Evolutionary conservation across 2,113 vertebrate genomes (phyloP).

Genomic region (Odocoileus hemionus): DNA sequence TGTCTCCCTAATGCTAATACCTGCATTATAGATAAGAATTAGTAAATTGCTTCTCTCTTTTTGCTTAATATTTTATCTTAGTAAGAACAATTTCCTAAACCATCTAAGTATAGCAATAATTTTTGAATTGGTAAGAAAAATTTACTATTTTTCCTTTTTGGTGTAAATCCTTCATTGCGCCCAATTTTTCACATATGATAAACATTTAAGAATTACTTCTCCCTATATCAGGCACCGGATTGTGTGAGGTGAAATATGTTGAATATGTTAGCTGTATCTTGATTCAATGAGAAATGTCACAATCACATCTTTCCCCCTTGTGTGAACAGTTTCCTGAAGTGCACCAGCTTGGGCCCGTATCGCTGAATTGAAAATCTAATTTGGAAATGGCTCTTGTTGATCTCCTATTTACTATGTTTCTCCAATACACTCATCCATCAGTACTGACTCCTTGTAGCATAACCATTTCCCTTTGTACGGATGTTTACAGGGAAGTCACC

Average conservation of each 20-base stretch:
- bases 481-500: not conserved
- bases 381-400: slow-evolving; percentile 55
- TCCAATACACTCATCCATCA: slow-evolving; percentile 51
- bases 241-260: slow-evolving; percentile 35
- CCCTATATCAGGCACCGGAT: not conserved
- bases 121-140: not conserved
- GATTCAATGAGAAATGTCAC: slow-evolving; percentile 35
- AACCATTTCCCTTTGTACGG: not conserved
- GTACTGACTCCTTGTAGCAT: slow-evolving; percentile 19
- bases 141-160: not conserved
- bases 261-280: slow-evolving; percentile 29
- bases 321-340: slow-evolving; percentile 36
- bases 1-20: not conserved
- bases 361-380: slow-evolving; percentile 63
- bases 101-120: not conserved
- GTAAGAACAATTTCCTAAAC: not conserved
- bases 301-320: not conserved
- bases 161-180: not conserved
- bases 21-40: not conserved
- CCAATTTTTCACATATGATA: not conserved
- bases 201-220: not conserved
- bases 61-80: not conserved
- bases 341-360: slow-evolving; percentile 37
- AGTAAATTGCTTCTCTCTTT: not conserved
- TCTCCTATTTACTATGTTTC: slow-evolving; percentile 58